Percentiles rank a stretch among this genome's conserved stretches.
Conservation (phyloP, 2,113 vertebrate species). For the Dromas ardeola region DNA sequence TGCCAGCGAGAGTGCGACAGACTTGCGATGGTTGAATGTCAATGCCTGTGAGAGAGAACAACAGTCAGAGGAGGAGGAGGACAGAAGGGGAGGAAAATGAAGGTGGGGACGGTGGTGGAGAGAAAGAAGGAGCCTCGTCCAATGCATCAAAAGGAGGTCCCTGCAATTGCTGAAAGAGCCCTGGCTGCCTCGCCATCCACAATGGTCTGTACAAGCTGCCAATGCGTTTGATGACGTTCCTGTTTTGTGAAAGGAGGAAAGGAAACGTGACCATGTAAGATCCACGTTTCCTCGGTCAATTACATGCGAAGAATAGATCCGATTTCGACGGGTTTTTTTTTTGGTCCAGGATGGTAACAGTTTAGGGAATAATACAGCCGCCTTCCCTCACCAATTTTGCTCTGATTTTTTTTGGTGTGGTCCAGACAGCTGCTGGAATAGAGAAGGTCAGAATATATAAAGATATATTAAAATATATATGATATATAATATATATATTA, state of each 20-base stretch:
- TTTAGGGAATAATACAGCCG: conserved; percentile 37
- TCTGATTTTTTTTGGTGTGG: conserved; percentile 9
- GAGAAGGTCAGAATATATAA: conserved; percentile 56
- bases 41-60: conserved; percentile 70
- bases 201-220: conserved; percentile 56
- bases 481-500: conserved; percentile 34
- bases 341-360: conserved; percentile 47
- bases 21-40: conserved; percentile 69
- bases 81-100: conserved; percentile 60
- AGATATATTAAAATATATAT: conserved; percentile 52
- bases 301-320: conserved; percentile 50
- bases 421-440: conserved; percentile 57
- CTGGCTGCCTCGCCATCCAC: conserved; percentile 56
- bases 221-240: conserved; percentile 68
- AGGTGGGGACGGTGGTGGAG: conserved; percentile 51
- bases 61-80: conserved; percentile 53
- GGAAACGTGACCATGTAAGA: conserved; percentile 69
- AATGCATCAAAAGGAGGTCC: conserved; percentile 61
- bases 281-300: conserved; percentile 65
- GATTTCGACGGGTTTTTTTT: conserved; percentile 3
- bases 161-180: conserved; percentile 53
- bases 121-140: conserved; percentile 57
- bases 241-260: conserved; percentile 66
- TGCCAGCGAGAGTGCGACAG: conserved; percentile 52
- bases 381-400: not conserved